Evolutionary conservation across 2,797 vertebrate species (phyloP).

Genomic region (Pseudocheirus occidentalis): DNA sequence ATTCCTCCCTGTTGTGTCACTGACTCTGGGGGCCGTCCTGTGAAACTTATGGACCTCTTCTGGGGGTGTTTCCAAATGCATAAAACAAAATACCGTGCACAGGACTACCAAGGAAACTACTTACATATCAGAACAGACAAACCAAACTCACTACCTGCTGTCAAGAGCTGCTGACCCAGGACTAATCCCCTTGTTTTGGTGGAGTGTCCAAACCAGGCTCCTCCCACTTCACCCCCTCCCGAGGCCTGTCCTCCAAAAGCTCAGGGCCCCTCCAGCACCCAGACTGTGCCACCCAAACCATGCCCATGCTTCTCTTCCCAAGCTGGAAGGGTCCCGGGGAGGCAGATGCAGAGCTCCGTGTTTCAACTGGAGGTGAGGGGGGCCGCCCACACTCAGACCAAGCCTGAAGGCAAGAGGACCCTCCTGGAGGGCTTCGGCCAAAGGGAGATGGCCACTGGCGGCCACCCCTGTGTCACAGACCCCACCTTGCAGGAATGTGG

Average conservation of each 20-base stretch:
- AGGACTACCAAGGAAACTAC: not conserved
- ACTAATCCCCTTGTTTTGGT: not conserved
- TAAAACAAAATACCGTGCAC: not conserved
- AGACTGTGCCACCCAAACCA: too few relatives aligned
- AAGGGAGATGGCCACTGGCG: not conserved
- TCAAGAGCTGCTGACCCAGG: too few relatives aligned
- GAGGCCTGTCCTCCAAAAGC: not conserved
- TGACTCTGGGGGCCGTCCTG: not conserved
- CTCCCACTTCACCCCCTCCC: not conserved
- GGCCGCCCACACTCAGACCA: too few relatives aligned
- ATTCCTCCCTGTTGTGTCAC: not conserved
- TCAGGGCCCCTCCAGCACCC: not conserved
- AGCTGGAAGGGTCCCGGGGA: too few relatives aligned
- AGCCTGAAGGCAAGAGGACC: too few relatives aligned
- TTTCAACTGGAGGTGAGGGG: not conserved
- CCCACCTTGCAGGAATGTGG: too few relatives aligned
- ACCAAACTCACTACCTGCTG: not conserved
- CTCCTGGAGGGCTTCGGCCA: too few relatives aligned
- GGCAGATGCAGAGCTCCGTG: too few relatives aligned
- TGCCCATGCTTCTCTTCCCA: too few relatives aligned
- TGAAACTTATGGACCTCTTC: not conserved
- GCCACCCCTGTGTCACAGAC: too few relatives aligned
- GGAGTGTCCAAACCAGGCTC: not conserved
- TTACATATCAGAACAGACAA: not conserved
- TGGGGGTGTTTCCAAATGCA: not conserved